Evolutionary conservation across 2,113 vertebrate species (phyloP).

Genomic region (Carassius gibelio): DNA sequence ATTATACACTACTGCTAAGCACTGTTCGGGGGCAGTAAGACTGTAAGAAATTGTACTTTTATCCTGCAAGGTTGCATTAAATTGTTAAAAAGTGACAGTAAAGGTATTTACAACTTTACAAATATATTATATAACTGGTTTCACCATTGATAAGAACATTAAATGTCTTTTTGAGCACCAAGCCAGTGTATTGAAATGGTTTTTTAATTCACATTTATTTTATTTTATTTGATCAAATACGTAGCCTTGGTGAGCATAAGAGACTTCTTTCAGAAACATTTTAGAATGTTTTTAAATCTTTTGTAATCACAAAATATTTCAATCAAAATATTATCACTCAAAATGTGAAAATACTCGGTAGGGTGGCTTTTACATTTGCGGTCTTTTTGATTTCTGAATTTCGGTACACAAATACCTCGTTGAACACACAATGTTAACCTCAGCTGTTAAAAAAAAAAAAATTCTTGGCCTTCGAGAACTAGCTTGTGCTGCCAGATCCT

Average conservation of each 20-base stretch:
- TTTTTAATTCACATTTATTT: background rate
- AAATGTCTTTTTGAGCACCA: background rate
- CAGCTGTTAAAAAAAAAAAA: constrained; percentile 46
- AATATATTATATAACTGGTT: background rate
- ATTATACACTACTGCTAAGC: background rate
- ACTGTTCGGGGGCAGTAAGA: background rate
- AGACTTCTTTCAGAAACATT: no score
- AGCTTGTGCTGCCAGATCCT: constrained; percentile 61
- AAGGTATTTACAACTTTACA: background rate
- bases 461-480: constrained; percentile 62
- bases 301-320: background rate
- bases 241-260: no score
- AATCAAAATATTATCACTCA: background rate
- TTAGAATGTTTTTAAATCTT: no score
- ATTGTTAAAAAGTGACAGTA: background rate
- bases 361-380: background rate
- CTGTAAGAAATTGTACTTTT: background rate
- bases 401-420: background rate
- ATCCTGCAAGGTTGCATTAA: background rate
- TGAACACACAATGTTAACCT: constrained; percentile 24
- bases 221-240: background rate
- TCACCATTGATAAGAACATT: background rate
- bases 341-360: background rate
- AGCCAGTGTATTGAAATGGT: background rate
- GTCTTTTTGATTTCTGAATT: background rate